These are phyloP conservation scores for Allobates femoralis DNA, from an alignment of 2,797 vertebrate genomes.

Conservation along the genomic window DNA sequence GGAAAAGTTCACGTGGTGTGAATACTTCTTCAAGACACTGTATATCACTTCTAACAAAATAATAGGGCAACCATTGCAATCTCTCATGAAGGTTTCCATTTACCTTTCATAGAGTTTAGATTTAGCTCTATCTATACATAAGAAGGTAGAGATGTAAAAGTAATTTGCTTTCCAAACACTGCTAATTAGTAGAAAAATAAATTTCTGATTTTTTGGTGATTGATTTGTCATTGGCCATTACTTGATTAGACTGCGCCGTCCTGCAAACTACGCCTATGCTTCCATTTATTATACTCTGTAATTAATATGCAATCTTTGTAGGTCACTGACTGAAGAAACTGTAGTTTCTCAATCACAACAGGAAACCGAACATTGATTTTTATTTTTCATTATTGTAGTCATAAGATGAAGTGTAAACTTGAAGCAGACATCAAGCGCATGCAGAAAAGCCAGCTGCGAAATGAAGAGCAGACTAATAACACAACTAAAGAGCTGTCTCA, in stretches of 20 bases:
- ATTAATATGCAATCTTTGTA: background rate
- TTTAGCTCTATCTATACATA: too few relatives aligned
- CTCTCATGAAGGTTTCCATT: background rate
- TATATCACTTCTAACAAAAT: background rate
- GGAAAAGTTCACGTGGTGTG: too few relatives aligned
- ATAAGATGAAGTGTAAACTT: slow-evolving; percentile 63
- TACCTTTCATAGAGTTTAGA: too few relatives aligned
- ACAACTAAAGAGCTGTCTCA: slow-evolving; percentile 74
- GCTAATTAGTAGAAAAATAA: background rate
- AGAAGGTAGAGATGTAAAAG: too few relatives aligned
- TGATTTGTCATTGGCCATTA: background rate
- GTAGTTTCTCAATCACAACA: slow-evolving; percentile 13
- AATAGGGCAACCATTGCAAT: background rate
- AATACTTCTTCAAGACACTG: too few relatives aligned
- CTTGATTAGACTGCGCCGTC: background rate
- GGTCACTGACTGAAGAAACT: slow-evolving; percentile 10
- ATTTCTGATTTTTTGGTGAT: too few relatives aligned
- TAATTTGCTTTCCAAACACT: background rate
- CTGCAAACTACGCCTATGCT: background rate
- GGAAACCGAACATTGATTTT: background rate
- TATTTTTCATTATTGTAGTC: slow-evolving; percentile 65
- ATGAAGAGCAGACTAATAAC: slow-evolving; percentile 75
- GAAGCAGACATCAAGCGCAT: slow-evolving; percentile 73
- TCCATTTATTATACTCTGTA: background rate
- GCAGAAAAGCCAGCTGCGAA: slow-evolving; percentile 72